phyloP scores from a whole-genome alignment of 2,113 vertebrate species.

The Brachyhypopomus occidentalis region DNA sequence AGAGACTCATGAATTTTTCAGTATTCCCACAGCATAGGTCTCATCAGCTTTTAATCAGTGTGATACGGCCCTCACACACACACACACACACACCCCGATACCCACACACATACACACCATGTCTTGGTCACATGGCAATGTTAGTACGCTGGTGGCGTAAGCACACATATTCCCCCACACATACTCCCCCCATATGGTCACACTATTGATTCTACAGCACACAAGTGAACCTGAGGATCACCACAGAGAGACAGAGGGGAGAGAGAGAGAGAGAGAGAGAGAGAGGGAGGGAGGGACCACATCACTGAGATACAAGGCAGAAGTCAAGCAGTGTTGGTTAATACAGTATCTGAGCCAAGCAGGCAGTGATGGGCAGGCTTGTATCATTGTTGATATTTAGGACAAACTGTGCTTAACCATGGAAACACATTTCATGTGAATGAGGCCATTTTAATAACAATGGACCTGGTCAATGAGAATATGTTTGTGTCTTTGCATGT shows the following conservation, averaged over 20 bases:
- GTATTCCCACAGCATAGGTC: neutral
- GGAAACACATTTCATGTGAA: neutral
- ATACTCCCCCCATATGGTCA: neutral
- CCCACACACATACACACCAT: neutral
- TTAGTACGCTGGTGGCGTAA: neutral
- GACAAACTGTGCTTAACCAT: neutral
- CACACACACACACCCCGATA: neutral
- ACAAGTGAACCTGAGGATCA: neutral
- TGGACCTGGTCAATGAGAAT: neutral
- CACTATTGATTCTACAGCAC: conserved; percentile 16
- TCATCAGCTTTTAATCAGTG: conserved; percentile 31
- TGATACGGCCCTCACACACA: conserved; percentile 16
- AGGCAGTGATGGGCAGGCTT: neutral
- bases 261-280: neutral
- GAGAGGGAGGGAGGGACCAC: no score
- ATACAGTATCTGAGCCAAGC: neutral
- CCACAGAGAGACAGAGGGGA: neutral
- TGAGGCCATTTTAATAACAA: neutral
- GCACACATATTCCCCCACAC: neutral
- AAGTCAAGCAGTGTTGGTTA: conserved; percentile 2
- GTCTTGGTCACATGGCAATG: neutral
- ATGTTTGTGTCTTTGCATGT: neutral
- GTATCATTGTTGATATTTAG: neutral
- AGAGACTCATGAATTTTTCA: neutral
- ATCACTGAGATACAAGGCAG: neutral